A percentile compares a stretch with the other conserved stretches of the same genome.
Conservation (phyloP, 2,113 vertebrate genomes). For the Callopanchax toddi region DNA sequence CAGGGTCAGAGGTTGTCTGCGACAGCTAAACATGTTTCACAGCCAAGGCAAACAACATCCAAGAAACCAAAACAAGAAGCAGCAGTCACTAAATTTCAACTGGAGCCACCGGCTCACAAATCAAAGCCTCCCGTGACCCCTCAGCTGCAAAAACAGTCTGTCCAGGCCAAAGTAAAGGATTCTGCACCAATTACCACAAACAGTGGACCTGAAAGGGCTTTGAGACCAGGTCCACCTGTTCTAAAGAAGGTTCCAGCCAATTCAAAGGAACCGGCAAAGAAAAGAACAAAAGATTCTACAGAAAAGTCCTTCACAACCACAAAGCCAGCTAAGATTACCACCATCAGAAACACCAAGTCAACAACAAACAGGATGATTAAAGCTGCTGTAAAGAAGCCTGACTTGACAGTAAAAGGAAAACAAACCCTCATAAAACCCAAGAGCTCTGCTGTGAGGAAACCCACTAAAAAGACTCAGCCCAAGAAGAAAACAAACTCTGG, state of each 20-base stretch:
- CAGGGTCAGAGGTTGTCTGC: constrained; percentile 13
- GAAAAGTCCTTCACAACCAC: constrained; percentile 2
- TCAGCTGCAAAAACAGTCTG: constrained; percentile 36
- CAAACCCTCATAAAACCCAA: constrained; percentile 26
- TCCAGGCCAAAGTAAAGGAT: constrained; percentile 28
- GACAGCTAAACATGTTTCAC: constrained; percentile 36
- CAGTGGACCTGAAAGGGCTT: constrained; percentile 14
- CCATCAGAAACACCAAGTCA: constrained; percentile 17
- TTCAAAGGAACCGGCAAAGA: constrained; percentile 31
- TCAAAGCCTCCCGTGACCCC: constrained; percentile 8
- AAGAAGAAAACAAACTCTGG: constrained; percentile 44
- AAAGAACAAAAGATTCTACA: constrained; percentile 10
- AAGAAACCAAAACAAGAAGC: constrained; percentile 36
- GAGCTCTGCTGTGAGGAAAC: constrained; percentile 20
- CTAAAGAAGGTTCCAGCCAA: constrained; percentile 12
- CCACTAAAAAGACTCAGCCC: constrained; percentile 28
- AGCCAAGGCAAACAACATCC: constrained; percentile 36
- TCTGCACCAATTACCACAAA: constrained; percentile 16
- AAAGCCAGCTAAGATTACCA: constrained; percentile 19
- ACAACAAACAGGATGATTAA: constrained; percentile 11
- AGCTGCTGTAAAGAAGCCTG: constrained; percentile 10
- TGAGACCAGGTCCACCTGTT: constrained; percentile 47
- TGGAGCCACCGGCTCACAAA: constrained; percentile 67
- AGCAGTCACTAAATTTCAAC: constrained; percentile 64
- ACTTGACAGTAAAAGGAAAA: constrained; percentile 7